Evolutionary conservation across 2,113 vertebrate species (phyloP).

Genomic region (Platysteira castanea): DNA sequence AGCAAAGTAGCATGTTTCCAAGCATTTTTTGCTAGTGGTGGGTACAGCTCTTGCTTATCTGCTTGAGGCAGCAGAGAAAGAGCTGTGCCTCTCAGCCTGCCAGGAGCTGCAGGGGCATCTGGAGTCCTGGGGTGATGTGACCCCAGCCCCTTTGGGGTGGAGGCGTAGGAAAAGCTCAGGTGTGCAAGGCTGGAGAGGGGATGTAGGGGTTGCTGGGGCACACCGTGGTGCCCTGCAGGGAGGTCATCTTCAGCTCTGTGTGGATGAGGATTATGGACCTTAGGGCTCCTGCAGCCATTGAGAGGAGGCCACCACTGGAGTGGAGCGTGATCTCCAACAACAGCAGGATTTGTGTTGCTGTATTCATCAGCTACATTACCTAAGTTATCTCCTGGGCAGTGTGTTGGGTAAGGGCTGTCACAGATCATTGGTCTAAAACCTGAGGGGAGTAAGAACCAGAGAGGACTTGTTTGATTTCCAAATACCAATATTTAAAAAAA

Average conservation of each 20-base stretch:
- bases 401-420: neutral
- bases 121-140: neutral
- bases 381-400: neutral
- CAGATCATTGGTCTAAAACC: neutral
- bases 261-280: neutral
- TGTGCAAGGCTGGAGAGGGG: neutral
- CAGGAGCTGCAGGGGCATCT: neutral
- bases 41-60: neutral
- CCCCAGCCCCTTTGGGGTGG: neutral
- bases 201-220: neutral
- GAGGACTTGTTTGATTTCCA: neutral
- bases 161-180: neutral
- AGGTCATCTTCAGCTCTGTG: rapidly evolving
- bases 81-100: neutral
- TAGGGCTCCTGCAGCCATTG: rapidly evolving
- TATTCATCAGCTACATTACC: neutral
- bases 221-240: neutral
- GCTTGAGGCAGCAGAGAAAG: neutral
- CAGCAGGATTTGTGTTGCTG: neutral
- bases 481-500: neutral
- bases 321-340: rapidly evolving
- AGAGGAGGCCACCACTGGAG: neutral
- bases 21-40: neutral
- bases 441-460: neutral
- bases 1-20: neutral